phyloP scores from a whole-genome alignment of 2,888 invertebrate species.

The Thelaira solivaga region DNA sequence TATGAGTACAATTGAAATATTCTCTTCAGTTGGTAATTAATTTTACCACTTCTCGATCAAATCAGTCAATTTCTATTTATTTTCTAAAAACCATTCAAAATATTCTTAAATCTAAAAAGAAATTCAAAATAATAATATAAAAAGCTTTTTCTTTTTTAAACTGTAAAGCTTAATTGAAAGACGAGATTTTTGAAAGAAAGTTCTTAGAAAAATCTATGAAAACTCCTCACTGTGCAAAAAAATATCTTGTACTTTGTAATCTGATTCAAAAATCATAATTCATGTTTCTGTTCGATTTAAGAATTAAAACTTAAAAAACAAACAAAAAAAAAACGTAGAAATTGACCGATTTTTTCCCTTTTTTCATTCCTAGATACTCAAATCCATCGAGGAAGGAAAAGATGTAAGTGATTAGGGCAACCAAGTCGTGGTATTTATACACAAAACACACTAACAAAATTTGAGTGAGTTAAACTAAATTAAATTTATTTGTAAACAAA shows the following conservation, averaged over 20 bases:
- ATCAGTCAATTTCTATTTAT: constrained; percentile 51
- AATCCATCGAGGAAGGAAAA: constrained; percentile 60
- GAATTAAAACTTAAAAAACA: constrained; percentile 45
- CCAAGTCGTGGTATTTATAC: constrained; percentile 33
- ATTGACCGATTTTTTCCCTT: constrained; percentile 55
- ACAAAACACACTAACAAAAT: constrained; percentile 20
- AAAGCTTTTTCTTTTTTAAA: background rate
- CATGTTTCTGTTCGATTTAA: constrained; percentile 58
- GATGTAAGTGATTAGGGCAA: constrained; percentile 54
- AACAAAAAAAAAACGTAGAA: constrained; percentile 44
- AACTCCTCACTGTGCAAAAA: background rate
- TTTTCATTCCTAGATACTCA: constrained; percentile 60
- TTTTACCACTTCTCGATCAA: background rate
- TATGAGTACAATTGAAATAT: background rate
- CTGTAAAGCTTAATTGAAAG: background rate
- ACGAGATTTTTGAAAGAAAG: background rate
- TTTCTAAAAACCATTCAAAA: background rate
- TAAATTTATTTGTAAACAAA: background rate
- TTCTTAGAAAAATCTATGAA: background rate
- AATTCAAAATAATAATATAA: too few species aligned
- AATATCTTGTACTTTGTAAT: background rate
- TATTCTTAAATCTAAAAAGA: constrained; percentile 42
- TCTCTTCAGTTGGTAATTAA: background rate
- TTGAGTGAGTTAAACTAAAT: constrained; percentile 41
- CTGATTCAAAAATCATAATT: constrained; percentile 27